Evolutionary conservation across 2,113 vertebrate species (phyloP).

Genomic region (Aspidoscelis tigris): DNA sequence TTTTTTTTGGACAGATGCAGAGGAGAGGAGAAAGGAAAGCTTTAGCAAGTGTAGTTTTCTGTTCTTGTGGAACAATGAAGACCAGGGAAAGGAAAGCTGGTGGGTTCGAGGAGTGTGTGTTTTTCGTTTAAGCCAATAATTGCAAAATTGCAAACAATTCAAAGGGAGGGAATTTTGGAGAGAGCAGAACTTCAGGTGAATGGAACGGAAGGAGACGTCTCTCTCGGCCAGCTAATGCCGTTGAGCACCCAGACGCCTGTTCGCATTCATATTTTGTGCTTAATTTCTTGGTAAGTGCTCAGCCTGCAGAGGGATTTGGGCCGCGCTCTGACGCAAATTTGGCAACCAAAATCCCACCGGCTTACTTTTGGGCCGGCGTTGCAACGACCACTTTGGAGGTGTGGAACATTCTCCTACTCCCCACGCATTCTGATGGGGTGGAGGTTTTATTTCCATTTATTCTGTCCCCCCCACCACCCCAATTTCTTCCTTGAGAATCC

Average conservation of each 20-base stretch:
- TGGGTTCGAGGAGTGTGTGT: background rate
- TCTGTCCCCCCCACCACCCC: background rate
- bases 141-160: background rate
- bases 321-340: too few species aligned
- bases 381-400: too few species aligned
- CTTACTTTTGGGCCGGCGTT: too few species aligned
- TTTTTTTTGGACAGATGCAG: too few species aligned
- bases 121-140: background rate
- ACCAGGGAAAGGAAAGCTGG: background rate
- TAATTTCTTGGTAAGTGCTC: background rate
- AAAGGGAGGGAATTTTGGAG: too few species aligned
- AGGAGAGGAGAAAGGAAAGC: too few species aligned
- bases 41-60: background rate
- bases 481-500: too few species aligned
- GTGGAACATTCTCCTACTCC: too few species aligned
- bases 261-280: background rate
- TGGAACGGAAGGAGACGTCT: too few species aligned
- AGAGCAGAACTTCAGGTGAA: too few species aligned
- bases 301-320: background rate
- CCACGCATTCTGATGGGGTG: background rate
- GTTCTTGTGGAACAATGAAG: background rate
- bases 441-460: background rate
- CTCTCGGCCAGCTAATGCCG: background rate
- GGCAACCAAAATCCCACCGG: too few species aligned
- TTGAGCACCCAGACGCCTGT: background rate